Evolutionary conservation across 2,888 invertebrate genomes (phyloP), one percentile per base, ranked within the genome.

Genomic region (Tachina grossa): DNA sequence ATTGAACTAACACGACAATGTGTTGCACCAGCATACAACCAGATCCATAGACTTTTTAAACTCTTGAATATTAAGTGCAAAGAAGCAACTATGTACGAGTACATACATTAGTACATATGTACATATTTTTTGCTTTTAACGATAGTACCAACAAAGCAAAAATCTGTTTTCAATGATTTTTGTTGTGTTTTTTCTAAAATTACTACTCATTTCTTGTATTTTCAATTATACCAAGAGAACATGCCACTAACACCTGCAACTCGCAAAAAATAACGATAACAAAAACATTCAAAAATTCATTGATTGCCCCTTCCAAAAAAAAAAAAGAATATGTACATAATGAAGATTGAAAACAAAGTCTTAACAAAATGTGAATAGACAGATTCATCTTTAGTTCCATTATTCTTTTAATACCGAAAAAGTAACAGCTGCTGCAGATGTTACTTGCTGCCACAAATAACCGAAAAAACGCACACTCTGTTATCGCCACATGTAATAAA

Each of bases 371-470:
- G 19, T 22, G 16, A 55, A 69, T 31, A 61, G 68, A 80, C 47
- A 55, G 77, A 66, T 72, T 81, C 65, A 76, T 76, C 81, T 49
- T 81, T 63, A 19, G 31, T 31, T 31, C 31, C 31, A 31, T 55
- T 78, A 11, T 61, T 63, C n/a, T 71, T 55, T 59, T 53, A 63
- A 65, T 14, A 55, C 63, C 55, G 14, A 71, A 59, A 49, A 2
- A 41, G 22, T 59, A 82, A 75, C 85, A 85, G 81, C 85, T 85
- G 85, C 85, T 75, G 85, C 85, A 85, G 85, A 81, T 85, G 85
- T 81, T 85, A 66, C 39, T 79, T 72, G 72, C 59, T 66, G 76
- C 74, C 78, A 82, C 72, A 74, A 68, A 69, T 81, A 82, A 81
- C 77, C 61, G 59, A 59, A 81, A 77, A 16, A 66, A 47, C 13